These are phyloP conservation scores for Dasypolia templi DNA, from an alignment of 2,888 invertebrate species.

Conservation along the genomic window DNA sequence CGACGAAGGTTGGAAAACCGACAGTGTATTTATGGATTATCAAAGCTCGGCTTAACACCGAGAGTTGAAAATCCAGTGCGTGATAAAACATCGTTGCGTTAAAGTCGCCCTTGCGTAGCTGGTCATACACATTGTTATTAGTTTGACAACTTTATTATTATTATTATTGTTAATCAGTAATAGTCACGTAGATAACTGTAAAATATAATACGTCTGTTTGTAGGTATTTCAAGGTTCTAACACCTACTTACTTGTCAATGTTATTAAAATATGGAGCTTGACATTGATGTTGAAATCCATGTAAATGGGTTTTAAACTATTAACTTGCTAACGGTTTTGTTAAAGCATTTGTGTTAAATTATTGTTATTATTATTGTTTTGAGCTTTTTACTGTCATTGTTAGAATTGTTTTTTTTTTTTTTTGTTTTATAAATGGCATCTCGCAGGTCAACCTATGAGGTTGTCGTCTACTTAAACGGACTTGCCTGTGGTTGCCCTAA, in stretches of 20 bases:
- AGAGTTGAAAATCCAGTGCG: neutral
- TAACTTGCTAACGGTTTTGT: slow-evolving; percentile 22
- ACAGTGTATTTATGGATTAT: neutral
- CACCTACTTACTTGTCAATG: slow-evolving; percentile 30
- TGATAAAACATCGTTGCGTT: neutral
- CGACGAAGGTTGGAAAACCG: neutral
- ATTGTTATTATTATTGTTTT: slow-evolving; percentile 7
- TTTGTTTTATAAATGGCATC: too few species aligned
- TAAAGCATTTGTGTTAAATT: slow-evolving; percentile 5
- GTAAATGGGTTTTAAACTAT: slow-evolving; percentile 16
- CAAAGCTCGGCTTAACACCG: too few species aligned
- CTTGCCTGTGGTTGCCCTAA: too few species aligned
- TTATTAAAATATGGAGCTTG: slow-evolving; percentile 28
- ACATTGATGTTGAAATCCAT: slow-evolving; percentile 40
- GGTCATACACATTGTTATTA: slow-evolving; percentile 12
- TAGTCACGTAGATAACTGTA: slow-evolving; percentile 37
- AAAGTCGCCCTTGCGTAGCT: neutral
- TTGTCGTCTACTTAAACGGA: too few species aligned
- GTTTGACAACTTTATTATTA: slow-evolving; percentile 46
- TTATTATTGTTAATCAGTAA: slow-evolving; percentile 39
- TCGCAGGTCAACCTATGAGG: too few species aligned
- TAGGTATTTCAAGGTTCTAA: slow-evolving; percentile 47
- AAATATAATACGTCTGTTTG: slow-evolving; percentile 17
- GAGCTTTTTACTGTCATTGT: neutral
- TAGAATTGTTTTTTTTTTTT: neutral